These are phyloP conservation scores for Lophotriccus pileatus DNA, from an alignment of 2,797 vertebrate species.

Conservation along the genomic window DNA sequence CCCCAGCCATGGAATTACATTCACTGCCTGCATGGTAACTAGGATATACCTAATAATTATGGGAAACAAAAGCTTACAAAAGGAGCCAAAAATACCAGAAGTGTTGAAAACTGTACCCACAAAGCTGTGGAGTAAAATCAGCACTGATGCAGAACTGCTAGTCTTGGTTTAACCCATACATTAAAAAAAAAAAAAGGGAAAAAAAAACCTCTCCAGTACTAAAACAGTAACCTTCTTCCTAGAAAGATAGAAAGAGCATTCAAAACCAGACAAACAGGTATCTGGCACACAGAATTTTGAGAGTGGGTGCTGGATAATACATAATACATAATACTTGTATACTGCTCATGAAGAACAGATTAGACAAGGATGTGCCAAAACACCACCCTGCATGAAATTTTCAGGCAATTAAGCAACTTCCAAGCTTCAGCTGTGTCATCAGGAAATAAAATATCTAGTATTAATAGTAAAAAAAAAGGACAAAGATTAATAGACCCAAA, in stretches of 20 bases:
- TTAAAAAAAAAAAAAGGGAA: background rate
- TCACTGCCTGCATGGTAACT: background rate
- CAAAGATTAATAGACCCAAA: background rate
- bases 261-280: background rate
- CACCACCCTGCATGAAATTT: background rate
- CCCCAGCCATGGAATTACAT: background rate
- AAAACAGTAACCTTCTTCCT: background rate
- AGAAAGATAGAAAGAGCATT: background rate
- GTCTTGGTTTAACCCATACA: background rate
- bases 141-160: background rate
- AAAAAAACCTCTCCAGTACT: background rate
- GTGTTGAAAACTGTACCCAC: background rate
- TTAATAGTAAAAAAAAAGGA: background rate
- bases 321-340: background rate
- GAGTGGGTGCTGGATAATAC: too few relatives aligned
- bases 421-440: background rate
- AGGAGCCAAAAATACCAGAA: background rate
- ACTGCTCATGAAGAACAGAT: background rate
- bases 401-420: background rate
- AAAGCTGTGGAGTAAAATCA: background rate
- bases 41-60: background rate
- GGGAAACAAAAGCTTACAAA: background rate
- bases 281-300: background rate
- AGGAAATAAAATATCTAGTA: background rate
- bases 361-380: background rate